Conservation (phyloP, 2,797 vertebrate genomes). For the Sebastolobus altivelis region DNA sequence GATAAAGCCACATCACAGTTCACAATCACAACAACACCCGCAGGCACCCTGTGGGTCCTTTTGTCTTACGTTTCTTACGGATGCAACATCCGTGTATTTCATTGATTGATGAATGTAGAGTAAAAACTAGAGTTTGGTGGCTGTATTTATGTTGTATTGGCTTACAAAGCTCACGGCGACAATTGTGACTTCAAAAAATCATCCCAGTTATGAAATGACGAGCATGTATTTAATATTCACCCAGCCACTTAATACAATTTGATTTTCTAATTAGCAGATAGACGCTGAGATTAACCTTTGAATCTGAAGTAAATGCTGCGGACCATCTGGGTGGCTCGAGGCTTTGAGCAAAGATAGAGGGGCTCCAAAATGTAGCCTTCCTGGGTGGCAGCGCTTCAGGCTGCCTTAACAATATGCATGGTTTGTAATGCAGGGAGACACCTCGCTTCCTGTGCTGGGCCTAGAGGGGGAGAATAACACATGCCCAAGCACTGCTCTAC, state of each 20-base stretch:
- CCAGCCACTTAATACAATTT: conserved; percentile 32
- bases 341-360: conserved; percentile 21
- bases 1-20: not conserved
- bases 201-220: conserved; percentile 10
- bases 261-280: conserved; percentile 55
- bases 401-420: conserved; percentile 29
- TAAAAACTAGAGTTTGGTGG: not conserved
- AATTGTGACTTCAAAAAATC: conserved; percentile 8
- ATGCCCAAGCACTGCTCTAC: conserved; percentile 27
- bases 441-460: conserved; percentile 4
- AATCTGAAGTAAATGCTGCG: conserved; percentile 29
- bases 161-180: not conserved
- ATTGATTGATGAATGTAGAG: not conserved
- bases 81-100: not conserved
- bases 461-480: conserved; percentile 15
- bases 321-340: conserved; percentile 40
- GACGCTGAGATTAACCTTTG: conserved; percentile 56
- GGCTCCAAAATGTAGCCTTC: conserved; percentile 25
- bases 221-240: conserved; percentile 45
- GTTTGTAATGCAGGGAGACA: conserved; percentile 42
- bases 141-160: not conserved
- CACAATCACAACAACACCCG: not conserved
- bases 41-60: not conserved
- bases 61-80: not conserved
- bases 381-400: conserved; percentile 23